Conservation (phyloP, 2,113 vertebrate genomes). For the Neogobius melanostomus region DNA sequence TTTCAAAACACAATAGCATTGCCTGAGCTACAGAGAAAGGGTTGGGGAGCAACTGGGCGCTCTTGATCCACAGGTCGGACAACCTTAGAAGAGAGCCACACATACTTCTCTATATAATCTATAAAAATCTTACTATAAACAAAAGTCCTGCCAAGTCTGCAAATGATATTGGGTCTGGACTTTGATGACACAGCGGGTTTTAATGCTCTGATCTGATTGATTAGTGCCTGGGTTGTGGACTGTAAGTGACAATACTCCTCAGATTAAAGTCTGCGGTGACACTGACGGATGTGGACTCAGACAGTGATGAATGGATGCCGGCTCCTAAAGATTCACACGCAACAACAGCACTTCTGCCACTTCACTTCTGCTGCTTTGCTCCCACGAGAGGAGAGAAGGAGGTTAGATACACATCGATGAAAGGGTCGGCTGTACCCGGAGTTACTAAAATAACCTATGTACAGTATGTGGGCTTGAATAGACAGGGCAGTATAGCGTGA, state of each 20-base stretch:
- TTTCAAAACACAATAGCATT: no score
- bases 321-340: slow-evolving; percentile 54
- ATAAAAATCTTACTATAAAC: no score
- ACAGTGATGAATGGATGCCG: slow-evolving; percentile 58
- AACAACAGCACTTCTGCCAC: slow-evolving; percentile 14
- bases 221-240: slow-evolving; percentile 54
- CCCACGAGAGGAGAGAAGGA: slow-evolving; percentile 2
- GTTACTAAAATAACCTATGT: no score
- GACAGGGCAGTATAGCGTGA: no score
- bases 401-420: slow-evolving; percentile 13
- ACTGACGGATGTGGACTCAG: slow-evolving; percentile 60
- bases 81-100: no score
- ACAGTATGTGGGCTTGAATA: no score
- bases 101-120: no score
- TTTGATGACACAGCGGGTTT: slow-evolving; percentile 23
- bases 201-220: slow-evolving; percentile 55
- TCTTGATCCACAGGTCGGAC: no score
- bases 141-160: not conserved
- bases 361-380: slow-evolving; percentile 17
- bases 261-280: slow-evolving; percentile 54
- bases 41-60: no score
- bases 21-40: no score
- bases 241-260: slow-evolving; percentile 55
- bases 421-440: no score
- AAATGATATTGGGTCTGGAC: not conserved